phyloP scores from a whole-genome alignment of 2,113 vertebrate genomes.

The Marmota monax region DNA sequence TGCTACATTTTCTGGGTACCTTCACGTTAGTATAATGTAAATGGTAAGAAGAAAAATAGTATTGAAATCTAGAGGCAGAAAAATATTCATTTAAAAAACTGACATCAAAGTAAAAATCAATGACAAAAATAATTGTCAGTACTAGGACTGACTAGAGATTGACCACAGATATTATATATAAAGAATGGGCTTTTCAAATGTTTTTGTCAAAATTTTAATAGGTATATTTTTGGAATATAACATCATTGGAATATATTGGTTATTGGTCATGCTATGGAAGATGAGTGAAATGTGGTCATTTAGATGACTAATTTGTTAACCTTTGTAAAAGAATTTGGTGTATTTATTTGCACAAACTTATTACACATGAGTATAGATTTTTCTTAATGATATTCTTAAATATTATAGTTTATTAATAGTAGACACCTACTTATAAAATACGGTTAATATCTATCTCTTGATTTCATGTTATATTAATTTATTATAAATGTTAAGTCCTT shows the following conservation, averaged over 20 bases:
- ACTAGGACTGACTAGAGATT: neutral
- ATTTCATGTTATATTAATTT: neutral
- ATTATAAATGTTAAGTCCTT: neutral
- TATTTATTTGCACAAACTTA: neutral
- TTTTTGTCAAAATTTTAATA: neutral
- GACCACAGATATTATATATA: neutral
- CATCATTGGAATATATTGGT: neutral
- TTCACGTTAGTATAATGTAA: neutral
- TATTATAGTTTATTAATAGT: neutral
- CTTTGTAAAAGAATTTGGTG: neutral
- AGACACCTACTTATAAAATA: neutral
- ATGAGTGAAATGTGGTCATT: neutral
- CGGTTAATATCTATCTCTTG: neutral
- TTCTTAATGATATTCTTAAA: neutral
- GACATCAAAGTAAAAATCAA: neutral
- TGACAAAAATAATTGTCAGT: no score
- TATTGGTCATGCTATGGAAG: neutral
- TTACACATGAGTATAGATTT: neutral
- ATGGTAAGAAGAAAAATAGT: neutral
- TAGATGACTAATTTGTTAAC: neutral
- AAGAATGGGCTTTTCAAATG: neutral
- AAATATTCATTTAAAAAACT: conserved; percentile 22
- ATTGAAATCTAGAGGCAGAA: neutral
- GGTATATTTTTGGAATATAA: neutral
- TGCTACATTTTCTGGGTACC: neutral